Percentiles rank a stretch among this genome's conserved stretches.
Conservation (phyloP, 2,113 vertebrate genomes). For the Corynorhinus townsendii region DNA sequence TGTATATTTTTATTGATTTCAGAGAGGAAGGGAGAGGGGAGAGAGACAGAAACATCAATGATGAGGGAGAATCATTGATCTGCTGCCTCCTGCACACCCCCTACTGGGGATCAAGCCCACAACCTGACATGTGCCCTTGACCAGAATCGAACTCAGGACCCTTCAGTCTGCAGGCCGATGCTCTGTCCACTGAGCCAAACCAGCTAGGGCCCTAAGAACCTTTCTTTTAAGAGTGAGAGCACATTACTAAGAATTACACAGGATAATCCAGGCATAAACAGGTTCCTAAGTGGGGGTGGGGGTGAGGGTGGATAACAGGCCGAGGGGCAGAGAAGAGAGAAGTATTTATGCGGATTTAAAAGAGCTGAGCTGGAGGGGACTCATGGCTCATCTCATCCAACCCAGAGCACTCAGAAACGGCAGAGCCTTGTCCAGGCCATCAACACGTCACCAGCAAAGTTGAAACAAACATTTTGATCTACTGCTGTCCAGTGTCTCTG, state of each 20-base stretch:
- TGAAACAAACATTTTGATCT: neutral
- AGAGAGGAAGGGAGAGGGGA: too few relatives aligned
- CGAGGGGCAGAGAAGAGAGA: neutral
- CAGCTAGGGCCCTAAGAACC: neutral
- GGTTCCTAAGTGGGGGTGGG: neutral
- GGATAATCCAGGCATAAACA: too few relatives aligned
- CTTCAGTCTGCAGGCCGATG: too few relatives aligned
- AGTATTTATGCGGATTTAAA: fast-evolving
- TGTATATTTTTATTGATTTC: too few relatives aligned
- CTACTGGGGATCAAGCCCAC: too few relatives aligned
- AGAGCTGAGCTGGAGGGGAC: neutral
- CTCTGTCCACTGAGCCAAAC: too few relatives aligned
- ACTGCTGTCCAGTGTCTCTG: neutral
- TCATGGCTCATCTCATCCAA: neutral
- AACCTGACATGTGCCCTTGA: too few relatives aligned
- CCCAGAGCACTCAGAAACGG: neutral
- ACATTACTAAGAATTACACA: fast-evolving
- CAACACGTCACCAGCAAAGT: neutral
- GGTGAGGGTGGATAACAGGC: neutral
- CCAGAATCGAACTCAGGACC: too few relatives aligned
- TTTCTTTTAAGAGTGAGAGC: neutral
- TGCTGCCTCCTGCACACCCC: too few relatives aligned
- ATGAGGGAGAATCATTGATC: too few relatives aligned
- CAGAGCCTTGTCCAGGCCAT: neutral
- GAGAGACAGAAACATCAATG: too few relatives aligned